Evolutionary conservation across 2,888 invertebrate genomes (phyloP).

Genomic region (Malachius bipustulatus): DNA sequence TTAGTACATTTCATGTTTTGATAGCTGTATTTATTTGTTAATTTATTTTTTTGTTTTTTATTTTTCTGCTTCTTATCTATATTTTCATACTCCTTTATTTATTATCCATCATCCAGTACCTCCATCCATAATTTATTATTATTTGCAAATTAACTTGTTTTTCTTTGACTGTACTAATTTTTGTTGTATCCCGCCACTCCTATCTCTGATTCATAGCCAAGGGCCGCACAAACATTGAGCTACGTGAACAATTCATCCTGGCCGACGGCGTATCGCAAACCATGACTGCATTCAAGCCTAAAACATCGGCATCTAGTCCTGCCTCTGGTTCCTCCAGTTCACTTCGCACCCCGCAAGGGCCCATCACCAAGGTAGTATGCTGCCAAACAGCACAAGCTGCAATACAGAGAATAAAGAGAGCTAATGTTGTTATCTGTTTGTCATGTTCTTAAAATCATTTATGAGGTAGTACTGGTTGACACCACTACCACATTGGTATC

Average conservation of each 20-base stretch:
- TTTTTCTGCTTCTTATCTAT: slow-evolving; percentile 9
- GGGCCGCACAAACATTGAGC: slow-evolving; percentile 99
- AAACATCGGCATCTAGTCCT: slow-evolving; percentile 72
- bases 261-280: slow-evolving; percentile 97
- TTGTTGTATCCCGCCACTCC: too few relatives aligned
- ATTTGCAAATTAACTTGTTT: too few relatives aligned
- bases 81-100: slow-evolving; percentile 6
- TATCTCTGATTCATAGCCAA: too few relatives aligned
- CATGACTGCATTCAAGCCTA: slow-evolving; percentile 97
- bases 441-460: too few relatives aligned
- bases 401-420: not conserved
- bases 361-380: slow-evolving; percentile 81
- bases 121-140: too few relatives aligned
- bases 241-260: slow-evolving; percentile 97
- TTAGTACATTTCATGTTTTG: too few relatives aligned
- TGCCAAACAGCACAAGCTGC: not conserved
- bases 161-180: slow-evolving; percentile 9
- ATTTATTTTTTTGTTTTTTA: slow-evolving; percentile 7
- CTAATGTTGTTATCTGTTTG: not conserved
- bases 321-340: slow-evolving; percentile 44
- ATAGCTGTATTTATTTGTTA: too few relatives aligned
- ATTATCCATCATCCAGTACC: slow-evolving; percentile 5
- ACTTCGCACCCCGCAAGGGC: slow-evolving; percentile 64
- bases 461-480: too few relatives aligned
- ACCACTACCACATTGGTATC: too few relatives aligned